Evolutionary conservation across 2,888 invertebrate genomes (phyloP), one percentile per base, ranked within the genome.

Genomic region (Diplazon laetatorius): DNA sequence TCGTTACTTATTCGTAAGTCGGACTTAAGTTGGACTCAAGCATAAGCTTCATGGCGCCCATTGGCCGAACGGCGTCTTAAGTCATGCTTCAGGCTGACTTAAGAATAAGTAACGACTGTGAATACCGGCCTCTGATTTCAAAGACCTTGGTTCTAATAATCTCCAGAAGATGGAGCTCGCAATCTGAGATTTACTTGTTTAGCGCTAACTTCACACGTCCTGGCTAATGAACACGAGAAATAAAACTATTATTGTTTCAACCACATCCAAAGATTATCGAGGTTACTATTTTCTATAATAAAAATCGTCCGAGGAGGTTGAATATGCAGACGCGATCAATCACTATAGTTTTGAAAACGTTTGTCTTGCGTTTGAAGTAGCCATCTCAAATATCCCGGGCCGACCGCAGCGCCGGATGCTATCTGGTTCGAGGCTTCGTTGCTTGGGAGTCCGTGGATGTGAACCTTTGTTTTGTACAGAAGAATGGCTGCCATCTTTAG

Each of bases 401-500:
- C 10, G 75, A 74, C 37, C 37, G 20, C 71, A 85, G 84, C 85
- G 87, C 87, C 87, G 88, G 86, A 87, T 87, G 85, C 80, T 65
- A 81, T 82, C 87, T 87, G 89, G 89, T 85, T 87, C 84, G 90
- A 91, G 91, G 88, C 89, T 90, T 83, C 83, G 84, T 86, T 84
- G 87, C 86, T 86, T 82, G 82, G 85, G 86, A 89, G 88, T 91
- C 90, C 89, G 90, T 90, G 90, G 89, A 90, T 87, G 91, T 91
- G 90, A 87, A 89, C 91, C 91, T 95, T 95, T 95, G 95, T 95
- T 95, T 95, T 95, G 94, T 93, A 94, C 93, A 93, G 94, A 94
- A 94, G 93, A 95, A 95, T 95, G 95, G 95, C 95, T 95, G 95
- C 95, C 95, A 95, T 95, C 94, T 95, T 95, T 95, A 94, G 94